Base-by-base conservation (phyloP, 2,113 vertebrate genomes). In the Actinemys pallida region DNA sequence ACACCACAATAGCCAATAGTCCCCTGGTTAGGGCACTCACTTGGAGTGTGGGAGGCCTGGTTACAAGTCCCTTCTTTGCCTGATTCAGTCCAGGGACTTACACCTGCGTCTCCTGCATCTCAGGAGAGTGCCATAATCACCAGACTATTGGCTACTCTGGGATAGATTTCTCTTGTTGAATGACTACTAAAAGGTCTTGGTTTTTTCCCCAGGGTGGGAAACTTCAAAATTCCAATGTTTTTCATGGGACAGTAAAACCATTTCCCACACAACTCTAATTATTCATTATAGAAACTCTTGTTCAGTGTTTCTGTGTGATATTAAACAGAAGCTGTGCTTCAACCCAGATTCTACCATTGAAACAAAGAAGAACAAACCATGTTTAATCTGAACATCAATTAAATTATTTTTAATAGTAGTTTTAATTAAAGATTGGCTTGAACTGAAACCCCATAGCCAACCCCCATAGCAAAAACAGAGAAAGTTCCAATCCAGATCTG, bases 281-380 rank as follows among this genome's bases (percentile, higher is more conserved):
- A 39, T 19, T 19, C 4, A n/a, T 20, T 72, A 10, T 19, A 22
- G 17, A 9, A 49, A 9, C 2, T 52, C 8, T 3, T 25, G 91
- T 93, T 81, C 45, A 81, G 59, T 56, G 56, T 11, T 93, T 90
- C 53, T 52, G 29, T 47, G 13, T 6, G 1, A 84, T 75, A 65
- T 19, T 62, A 53, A 69, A 94, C 14, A 90, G 83, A 65, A 39
- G 20, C 13, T 81, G 2, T 39, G 62, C 35, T 45, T 24, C 53
- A 90, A 14, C 5, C 54, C 29, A 69, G 49, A 5, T 1, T 7
- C 1, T 62, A 2, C 69, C 39, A 39, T 16, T 17, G 17, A 75
- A 2, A 1, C 25, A 35, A 84, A 1, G 45, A 5, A 2, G 3
- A 88, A 3, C 4, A 57, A 10, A 45, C 2, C 5, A 19, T 10